Conservation (phyloP, 2,113 vertebrate species). For the Carollia perspicillata region DNA sequence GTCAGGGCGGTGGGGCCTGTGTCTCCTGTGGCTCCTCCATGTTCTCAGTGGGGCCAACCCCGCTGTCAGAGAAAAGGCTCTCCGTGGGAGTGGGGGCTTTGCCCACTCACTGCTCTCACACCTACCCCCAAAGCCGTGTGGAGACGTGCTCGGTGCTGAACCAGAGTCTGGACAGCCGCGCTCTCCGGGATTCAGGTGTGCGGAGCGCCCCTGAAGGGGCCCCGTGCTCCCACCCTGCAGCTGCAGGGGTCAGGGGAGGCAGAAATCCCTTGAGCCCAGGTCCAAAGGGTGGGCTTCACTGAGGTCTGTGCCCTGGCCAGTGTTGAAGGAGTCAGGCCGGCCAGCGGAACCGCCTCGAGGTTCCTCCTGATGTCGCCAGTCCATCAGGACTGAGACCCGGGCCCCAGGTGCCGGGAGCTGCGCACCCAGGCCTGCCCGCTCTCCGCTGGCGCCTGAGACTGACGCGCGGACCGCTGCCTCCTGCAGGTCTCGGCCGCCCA, state of each 20-base stretch:
- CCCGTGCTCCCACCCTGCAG: no score
- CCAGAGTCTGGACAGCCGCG: accelerated
- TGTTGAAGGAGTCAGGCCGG: not conserved
- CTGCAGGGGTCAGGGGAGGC: not conserved
- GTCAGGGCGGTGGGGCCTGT: not conserved
- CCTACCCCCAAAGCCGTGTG: accelerated
- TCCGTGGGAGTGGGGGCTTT: not conserved
- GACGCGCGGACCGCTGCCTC: no score
- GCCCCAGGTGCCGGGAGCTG: accelerated
- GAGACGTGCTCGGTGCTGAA: no score
- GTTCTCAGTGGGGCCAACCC: not conserved
- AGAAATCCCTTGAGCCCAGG: not conserved
- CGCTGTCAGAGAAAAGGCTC: not conserved
- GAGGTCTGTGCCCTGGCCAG: not conserved
- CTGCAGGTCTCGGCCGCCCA: accelerated
- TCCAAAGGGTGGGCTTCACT: accelerated
- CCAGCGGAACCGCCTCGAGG: not conserved
- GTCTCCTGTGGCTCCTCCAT: not conserved
- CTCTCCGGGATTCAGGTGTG: not conserved
- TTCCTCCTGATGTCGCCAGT: not conserved
- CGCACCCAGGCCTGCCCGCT: not conserved
- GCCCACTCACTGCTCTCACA: accelerated
- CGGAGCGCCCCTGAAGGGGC: accelerated
- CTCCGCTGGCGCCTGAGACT: not conserved
- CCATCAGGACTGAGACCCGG: accelerated